These are phyloP conservation scores for Drosophila mercatorum DNA, from an alignment of 2,888 invertebrate species.

Conservation along the genomic window DNA sequence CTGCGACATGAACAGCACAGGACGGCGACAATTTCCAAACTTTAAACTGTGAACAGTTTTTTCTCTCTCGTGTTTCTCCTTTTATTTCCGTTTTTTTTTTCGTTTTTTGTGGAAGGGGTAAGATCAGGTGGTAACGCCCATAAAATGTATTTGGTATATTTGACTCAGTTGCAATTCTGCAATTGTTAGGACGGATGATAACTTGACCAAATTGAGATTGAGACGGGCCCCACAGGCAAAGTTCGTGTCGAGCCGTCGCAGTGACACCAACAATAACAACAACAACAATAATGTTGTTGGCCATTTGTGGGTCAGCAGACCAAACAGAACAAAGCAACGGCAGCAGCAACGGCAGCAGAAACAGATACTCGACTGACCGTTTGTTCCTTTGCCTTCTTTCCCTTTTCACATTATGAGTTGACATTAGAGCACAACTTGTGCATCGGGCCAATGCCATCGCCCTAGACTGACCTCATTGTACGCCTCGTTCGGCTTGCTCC, in stretches of 20 bases:
- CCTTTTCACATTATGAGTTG: constrained; percentile 73
- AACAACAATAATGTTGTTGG: constrained; percentile 33
- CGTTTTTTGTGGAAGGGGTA: background rate
- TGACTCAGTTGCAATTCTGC: constrained; percentile 51
- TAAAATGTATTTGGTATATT: constrained; percentile 54
- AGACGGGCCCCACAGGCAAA: constrained; percentile 49
- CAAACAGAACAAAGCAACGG: constrained; percentile 27
- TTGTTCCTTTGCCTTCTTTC: constrained; percentile 5
- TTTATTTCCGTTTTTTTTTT: background rate
- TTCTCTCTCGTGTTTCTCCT: constrained; percentile 8
- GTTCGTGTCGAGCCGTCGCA: constrained; percentile 64
- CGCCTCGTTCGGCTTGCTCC: constrained; percentile 26
- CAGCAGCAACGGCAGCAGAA: constrained; percentile 5
- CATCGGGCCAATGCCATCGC: constrained; percentile 69
- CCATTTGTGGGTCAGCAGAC: constrained; percentile 62
- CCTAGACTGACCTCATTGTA: constrained; percentile 78
- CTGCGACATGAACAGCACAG: constrained; percentile 52
- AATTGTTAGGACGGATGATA: constrained; percentile 62
- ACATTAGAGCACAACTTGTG: constrained; percentile 74
- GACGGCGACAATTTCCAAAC: constrained; percentile 60
- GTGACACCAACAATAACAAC: constrained; percentile 57
- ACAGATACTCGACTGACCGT: constrained; percentile 6
- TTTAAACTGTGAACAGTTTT: constrained; percentile 38
- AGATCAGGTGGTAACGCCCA: constrained; percentile 69
- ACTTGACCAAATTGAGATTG: constrained; percentile 64